Evolutionary conservation across 1,140 invertebrate genomes (phyloP).

Genomic region (Bombus pascuorum): DNA sequence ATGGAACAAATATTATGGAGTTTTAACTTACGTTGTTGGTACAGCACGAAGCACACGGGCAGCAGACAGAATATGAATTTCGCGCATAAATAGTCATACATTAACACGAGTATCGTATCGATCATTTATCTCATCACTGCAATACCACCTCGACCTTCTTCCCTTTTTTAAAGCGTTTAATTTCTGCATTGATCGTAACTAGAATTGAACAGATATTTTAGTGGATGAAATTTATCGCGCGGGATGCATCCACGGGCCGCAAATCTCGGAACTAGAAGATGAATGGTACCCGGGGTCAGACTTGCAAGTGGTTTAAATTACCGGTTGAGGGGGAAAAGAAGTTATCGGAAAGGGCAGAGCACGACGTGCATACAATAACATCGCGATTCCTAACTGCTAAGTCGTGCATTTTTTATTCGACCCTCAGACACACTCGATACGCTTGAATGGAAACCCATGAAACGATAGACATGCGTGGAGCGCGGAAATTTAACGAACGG

Average conservation of each 20-base stretch:
- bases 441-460: background rate
- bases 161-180: constrained; percentile 2
- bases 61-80: background rate
- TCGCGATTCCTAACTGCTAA: background rate
- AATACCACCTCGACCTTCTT: background rate
- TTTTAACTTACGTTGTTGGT: background rate
- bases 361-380: background rate
- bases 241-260: constrained; percentile 20
- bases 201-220: constrained; percentile 32
- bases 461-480: constrained; percentile 26
- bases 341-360: background rate
- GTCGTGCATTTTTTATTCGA: constrained; percentile 15
- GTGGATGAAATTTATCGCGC: constrained; percentile 28
- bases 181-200: background rate
- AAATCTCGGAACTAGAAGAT: constrained; percentile 40
- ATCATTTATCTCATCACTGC: background rate
- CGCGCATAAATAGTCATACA: background rate
- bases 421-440: constrained; percentile 22
- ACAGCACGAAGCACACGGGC: background rate
- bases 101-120: background rate
- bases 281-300: constrained; percentile 32
- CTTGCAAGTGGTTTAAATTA: constrained; percentile 44
- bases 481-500: constrained; percentile 39
- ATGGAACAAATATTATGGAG: background rate
- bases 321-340: background rate